Base-by-base conservation (phyloP, 2,113 vertebrate species). In the Nematolebias whitei region DNA sequence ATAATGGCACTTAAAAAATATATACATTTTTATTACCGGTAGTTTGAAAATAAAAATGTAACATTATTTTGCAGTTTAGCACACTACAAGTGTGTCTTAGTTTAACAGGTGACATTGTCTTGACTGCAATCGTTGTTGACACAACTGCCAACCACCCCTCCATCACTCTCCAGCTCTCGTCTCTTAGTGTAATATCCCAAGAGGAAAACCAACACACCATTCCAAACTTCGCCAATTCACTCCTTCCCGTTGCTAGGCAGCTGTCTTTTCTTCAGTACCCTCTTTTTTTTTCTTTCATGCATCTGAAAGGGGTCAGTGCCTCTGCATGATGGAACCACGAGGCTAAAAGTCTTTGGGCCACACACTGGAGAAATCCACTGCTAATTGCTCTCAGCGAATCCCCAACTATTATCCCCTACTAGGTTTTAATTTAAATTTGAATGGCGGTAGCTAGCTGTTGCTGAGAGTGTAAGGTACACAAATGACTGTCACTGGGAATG, bases 351-450 rank as follows among this genome's bases (percentile, higher is more conserved):
- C 78, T 87, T 66, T 54, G 80, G 81, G 76, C 87, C 74, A 80
- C 85, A 92, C 88, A 84, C 77, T 80, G 81, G 82, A 88, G 85
- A 87, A 88, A 85, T 89, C 88, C 79, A 88, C 86, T 88, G 84
- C 90, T 89, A 90, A 90, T 90, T 91, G 89, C 87, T 91, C 83
- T 82, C 52, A 76, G 87, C 69, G 80, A 83, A 89, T 85, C 85
- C 75, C 57, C 23, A 26, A 50, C 76, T 60, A 90, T 88, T 91
- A 89, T 87, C 73, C 81, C 68, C 70, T 64, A 47, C 76, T 79
- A 71, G 83, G 68, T 83, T 90, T 81, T 71, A 67, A 93, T 92
- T 93, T 93, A 88, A 94, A 94, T 92, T 88, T 93, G 88, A 94
- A 92, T 91, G 74, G 85, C 68, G 74, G 76, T 76, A 76, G 85